A percentile compares a stretch with the other conserved stretches of the same genome.
phyloP scores from a whole-genome alignment of 2,113 vertebrate genomes.

The Gnathonemus longibarbis region DNA sequence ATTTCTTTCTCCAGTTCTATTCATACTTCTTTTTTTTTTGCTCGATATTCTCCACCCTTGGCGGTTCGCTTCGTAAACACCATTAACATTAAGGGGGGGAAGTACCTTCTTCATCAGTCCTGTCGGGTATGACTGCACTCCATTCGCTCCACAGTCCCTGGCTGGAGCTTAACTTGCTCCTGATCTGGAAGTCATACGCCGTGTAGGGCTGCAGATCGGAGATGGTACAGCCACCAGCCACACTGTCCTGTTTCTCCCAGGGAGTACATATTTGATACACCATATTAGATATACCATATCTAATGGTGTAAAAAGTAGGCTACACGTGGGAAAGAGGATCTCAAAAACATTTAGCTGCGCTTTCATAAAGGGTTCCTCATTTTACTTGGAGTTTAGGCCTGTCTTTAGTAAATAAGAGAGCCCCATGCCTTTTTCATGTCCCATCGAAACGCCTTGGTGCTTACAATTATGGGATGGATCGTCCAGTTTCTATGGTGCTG shows the following conservation, averaged over 20 bases:
- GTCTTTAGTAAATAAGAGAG: neutral
- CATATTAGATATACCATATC: neutral
- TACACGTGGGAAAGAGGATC: neutral
- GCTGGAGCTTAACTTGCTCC: constrained; percentile 43
- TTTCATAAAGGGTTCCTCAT: neutral
- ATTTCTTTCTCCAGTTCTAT: neutral
- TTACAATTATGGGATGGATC: constrained; percentile 33
- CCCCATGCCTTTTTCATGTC: neutral
- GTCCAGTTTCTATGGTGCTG: constrained; percentile 32
- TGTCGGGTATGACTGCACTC: constrained; percentile 33
- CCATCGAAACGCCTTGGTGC: neutral
- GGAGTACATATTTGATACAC: neutral
- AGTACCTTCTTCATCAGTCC: constrained; percentile 60
- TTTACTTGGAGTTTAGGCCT: neutral
- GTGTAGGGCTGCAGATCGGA: constrained; percentile 38
- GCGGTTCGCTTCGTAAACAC: neutral
- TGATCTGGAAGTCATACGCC: constrained; percentile 37
- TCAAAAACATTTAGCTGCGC: neutral
- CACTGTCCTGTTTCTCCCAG: constrained; percentile 10
- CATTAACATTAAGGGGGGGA: neutral
- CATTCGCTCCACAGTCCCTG: constrained; percentile 57
- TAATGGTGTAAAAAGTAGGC: neutral
- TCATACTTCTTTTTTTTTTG: neutral
- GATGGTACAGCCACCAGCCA: constrained; percentile 19
- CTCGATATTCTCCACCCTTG: neutral